Evolutionary conservation across 2,888 invertebrate genomes (phyloP).

Genomic region (Crematogaster levior): DNA sequence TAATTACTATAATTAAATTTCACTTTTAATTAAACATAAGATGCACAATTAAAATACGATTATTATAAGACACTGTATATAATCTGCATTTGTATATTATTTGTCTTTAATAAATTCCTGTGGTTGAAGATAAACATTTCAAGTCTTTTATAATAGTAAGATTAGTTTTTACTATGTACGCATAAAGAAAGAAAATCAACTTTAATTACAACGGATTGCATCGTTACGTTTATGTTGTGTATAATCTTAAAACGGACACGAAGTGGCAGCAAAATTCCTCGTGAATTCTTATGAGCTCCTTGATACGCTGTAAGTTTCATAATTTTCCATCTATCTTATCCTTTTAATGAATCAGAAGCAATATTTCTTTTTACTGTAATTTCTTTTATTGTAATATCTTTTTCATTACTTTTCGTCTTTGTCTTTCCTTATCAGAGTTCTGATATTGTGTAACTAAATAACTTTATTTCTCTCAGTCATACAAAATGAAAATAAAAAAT

Average conservation of each 20-base stretch:
- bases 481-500: background rate
- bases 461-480: background rate
- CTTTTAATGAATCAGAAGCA: background rate
- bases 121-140: background rate
- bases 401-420: background rate
- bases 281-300: constrained; percentile 36
- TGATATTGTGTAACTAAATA: background rate
- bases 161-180: background rate
- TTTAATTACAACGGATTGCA: background rate
- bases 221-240: background rate
- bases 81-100: background rate
- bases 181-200: background rate
- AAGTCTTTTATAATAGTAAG: background rate
- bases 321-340: constrained; percentile 18
- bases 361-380: constrained; percentile 15
- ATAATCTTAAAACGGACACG: constrained; percentile 28
- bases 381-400: constrained; percentile 8
- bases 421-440: background rate
- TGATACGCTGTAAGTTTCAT: constrained; percentile 24
- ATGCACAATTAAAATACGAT: too few species aligned
- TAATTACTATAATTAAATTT: background rate
- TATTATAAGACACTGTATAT: too few species aligned
- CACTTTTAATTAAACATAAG: too few species aligned
- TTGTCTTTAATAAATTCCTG: background rate
- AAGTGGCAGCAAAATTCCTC: constrained; percentile 19